Base-by-base conservation (phyloP, 2,797 vertebrate genomes). In the Apodemus agrarius region DNA sequence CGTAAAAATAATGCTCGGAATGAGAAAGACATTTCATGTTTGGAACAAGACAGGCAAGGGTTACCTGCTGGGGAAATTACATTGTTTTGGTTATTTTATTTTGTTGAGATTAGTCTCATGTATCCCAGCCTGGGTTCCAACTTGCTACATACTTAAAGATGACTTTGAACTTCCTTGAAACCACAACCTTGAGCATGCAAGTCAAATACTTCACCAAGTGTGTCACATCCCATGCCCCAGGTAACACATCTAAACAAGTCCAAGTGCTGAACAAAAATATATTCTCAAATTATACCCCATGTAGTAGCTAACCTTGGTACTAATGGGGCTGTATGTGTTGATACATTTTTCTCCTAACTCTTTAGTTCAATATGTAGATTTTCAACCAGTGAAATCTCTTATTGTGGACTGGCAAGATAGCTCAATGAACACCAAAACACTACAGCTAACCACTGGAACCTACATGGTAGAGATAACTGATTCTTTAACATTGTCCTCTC, bases 371-470 rank as follows among this genome's bases (percentile, higher is more conserved):
- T 21, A 69, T 67, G 11, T 83, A 26, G 7, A 22, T 81, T 92
- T 96, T 88, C 89, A 95, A 40, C 26, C 57, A 67, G 34, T 40
- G 34, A 90, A 91, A 75, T 14, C 29, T 86, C 74, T 26, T 26
- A 9, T 78, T 57, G 34, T 12, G 10, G 31, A n/a, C 63, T n/a
- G 34, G 31, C 63, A 69, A 52, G 43, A 69, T n/a, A 63, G 31
- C 43, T 52, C 21, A 24, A 22, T 43, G 5, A 40, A 46, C 40
- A 46, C 40, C 26, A 21, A 63, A 40, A 31, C 40, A 63, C 59
- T 63, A 43, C 17, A 16, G 16, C 57, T 84, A 37, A 12, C 9
- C 81, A 46, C 59, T 84, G 81, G 81, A 46, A 17, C 9, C 40
- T 63, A 3, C 37, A 12, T 63, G 14, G 16, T 83, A 43, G 83